Percentiles rank a stretch among this genome's conserved stretches.
Evolutionary conservation across 2,888 invertebrate species (phyloP).

Genomic region (Meandrusa payeni): DNA sequence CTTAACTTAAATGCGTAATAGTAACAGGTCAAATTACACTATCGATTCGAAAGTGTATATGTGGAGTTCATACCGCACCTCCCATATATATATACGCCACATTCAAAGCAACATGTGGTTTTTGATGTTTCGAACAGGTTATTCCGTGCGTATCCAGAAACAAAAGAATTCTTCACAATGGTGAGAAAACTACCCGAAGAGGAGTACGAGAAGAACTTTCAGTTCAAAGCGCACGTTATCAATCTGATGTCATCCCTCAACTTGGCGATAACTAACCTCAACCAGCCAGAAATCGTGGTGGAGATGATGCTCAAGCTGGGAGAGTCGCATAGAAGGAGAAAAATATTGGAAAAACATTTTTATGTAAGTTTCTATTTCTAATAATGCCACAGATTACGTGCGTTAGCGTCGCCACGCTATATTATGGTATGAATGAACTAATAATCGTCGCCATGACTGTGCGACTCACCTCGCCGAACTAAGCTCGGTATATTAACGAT

Average conservation of each 20-base stretch:
- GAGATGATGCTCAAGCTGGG: slow-evolving; percentile 72
- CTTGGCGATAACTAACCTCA: slow-evolving; percentile 57
- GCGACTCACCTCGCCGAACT: too few species aligned
- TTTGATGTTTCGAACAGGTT: slow-evolving; percentile 34
- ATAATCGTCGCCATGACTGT: too few species aligned
- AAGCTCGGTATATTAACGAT: too few species aligned
- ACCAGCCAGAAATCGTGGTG: slow-evolving; percentile 65
- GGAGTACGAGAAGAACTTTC: slow-evolving; percentile 55
- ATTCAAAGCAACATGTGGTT: too few species aligned
- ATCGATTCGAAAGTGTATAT: too few species aligned
- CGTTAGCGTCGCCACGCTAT: too few species aligned
- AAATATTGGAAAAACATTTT: slow-evolving; percentile 58
- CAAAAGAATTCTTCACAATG: slow-evolving; percentile 66
- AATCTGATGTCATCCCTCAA: slow-evolving; percentile 68
- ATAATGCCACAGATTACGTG: too few species aligned
- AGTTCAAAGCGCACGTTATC: slow-evolving; percentile 73
- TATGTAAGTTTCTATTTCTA: slow-evolving; percentile 44
- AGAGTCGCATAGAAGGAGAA: slow-evolving; percentile 59
- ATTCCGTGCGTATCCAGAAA: slow-evolving; percentile 58
- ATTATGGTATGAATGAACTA: too few species aligned
- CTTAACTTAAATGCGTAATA: too few species aligned
- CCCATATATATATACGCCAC: too few species aligned
- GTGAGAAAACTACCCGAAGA: slow-evolving; percentile 56
- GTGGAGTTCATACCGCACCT: too few species aligned
- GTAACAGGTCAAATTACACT: too few species aligned